Evolutionary conservation across 2,888 invertebrate genomes (phyloP).

Genomic region (Autographa pulchrina): DNA sequence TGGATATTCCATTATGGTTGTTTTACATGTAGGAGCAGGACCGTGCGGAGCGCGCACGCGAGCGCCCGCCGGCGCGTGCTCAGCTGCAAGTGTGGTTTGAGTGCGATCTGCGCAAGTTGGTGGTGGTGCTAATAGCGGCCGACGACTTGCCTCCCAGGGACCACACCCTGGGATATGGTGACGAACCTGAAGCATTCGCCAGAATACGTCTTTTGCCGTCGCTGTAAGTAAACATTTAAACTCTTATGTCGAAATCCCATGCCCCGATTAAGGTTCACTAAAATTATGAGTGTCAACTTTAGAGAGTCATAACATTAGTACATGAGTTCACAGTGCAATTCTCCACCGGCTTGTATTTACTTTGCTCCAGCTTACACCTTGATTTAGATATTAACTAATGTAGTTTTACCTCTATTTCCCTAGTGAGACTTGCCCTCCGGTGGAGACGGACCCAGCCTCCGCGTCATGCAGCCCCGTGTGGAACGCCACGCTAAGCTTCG

Average conservation of each 20-base stretch:
- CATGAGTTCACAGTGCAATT: no score
- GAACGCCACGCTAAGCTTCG: slow-evolving; percentile 97
- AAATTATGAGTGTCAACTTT: no score
- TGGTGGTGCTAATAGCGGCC: slow-evolving; percentile 95
- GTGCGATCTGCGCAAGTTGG: slow-evolving; percentile 94
- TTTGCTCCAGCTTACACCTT: no score
- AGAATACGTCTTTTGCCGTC: slow-evolving; percentile 94
- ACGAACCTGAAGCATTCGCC: slow-evolving; percentile 95
- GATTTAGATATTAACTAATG: background rate
- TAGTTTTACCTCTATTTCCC: slow-evolving; percentile 20
- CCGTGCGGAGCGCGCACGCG: slow-evolving; percentile 83
- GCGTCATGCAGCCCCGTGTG: slow-evolving; percentile 97
- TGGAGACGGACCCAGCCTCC: slow-evolving; percentile 96
- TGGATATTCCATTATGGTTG: slow-evolving; percentile 37
- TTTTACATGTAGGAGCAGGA: slow-evolving; percentile 81
- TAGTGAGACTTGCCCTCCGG: slow-evolving; percentile 93
- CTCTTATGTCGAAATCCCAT: background rate
- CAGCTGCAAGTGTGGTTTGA: slow-evolving; percentile 97
- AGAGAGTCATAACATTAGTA: no score
- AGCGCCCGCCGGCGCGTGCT: slow-evolving; percentile 94
- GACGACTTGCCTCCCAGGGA: slow-evolving; percentile 95
- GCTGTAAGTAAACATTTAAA: slow-evolving; percentile 89
- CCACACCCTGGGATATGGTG: slow-evolving; percentile 93
- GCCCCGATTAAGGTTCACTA: background rate
- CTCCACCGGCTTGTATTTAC: no score